Evolutionary conservation across 2,113 vertebrate genomes (phyloP).

Genomic region (Raja brachyura): DNA sequence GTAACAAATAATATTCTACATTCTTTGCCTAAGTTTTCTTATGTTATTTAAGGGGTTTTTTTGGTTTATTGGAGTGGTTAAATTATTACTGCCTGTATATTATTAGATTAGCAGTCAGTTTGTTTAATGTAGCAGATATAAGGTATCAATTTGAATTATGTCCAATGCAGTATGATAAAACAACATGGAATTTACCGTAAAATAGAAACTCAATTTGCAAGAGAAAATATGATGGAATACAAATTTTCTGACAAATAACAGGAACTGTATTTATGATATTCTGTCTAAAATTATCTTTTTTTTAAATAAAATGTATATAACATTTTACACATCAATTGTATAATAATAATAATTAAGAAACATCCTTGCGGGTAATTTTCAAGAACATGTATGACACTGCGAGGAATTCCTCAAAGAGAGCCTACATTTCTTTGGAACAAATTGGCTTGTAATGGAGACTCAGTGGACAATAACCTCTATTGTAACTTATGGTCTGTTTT

Average conservation of each 20-base stretch:
- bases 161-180: neutral
- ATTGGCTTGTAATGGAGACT: neutral
- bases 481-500: slow-evolving; percentile 27
- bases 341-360: slow-evolving; percentile 34
- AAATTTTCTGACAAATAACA: neutral
- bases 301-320: neutral
- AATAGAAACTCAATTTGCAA: slow-evolving; percentile 1
- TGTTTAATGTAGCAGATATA: slow-evolving; percentile 30
- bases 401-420: slow-evolving; percentile 19
- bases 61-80: slow-evolving; percentile 33
- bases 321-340: slow-evolving; percentile 25
- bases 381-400: slow-evolving; percentile 21
- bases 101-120: slow-evolving; percentile 21
- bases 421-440: neutral
- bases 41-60: slow-evolving; percentile 33
- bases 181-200: neutral
- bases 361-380: slow-evolving; percentile 4
- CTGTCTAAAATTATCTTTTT: neutral
- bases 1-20: neutral
- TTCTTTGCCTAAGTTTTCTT: slow-evolving; percentile 12
- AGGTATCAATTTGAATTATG: slow-evolving; percentile 4
- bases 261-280: slow-evolving; percentile 32
- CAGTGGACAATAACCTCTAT: neutral
- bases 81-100: slow-evolving; percentile 37
- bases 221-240: neutral